phyloP scores from a whole-genome alignment of 2,797 vertebrate species.

The Oceanodroma leucorhoa region DNA sequence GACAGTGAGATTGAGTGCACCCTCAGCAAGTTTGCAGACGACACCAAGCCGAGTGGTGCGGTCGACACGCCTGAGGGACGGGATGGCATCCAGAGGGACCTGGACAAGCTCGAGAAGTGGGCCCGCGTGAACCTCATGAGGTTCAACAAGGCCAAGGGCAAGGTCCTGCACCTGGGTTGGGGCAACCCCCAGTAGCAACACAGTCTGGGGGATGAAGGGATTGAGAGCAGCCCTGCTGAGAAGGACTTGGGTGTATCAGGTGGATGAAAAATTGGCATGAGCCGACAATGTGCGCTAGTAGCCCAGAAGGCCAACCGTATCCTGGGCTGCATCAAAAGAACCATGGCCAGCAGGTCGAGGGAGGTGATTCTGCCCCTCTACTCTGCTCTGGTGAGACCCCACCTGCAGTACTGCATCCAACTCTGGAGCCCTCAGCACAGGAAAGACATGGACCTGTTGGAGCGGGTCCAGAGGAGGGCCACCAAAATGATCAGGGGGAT shows the following conservation, averaged over 20 bases:
- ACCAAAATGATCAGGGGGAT: neutral
- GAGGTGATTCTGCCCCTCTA: neutral
- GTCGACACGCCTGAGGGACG: accelerated
- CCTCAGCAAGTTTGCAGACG: neutral
- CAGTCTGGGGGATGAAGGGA: neutral
- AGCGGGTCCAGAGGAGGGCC: accelerated
- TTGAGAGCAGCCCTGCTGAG: neutral
- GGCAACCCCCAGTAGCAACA: accelerated
- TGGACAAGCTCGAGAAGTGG: neutral
- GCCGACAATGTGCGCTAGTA: accelerated
- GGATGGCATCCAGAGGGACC: neutral
- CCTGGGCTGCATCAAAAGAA: neutral
- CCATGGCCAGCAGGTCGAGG: accelerated
- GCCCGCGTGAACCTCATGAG: accelerated
- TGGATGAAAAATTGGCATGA: too few species aligned
- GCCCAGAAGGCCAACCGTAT: neutral
- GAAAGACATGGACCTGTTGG: neutral
- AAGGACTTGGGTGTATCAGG: too few species aligned
- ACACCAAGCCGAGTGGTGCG: neutral
- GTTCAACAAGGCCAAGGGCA: neutral
- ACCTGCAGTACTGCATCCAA: neutral
- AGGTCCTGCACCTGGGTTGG: accelerated
- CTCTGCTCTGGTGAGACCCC: neutral
- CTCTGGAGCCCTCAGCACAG: neutral
- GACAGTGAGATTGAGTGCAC: accelerated